Evolutionary conservation across 1,140 invertebrate genomes (phyloP).

Genomic region (Pomacea maculata): DNA sequence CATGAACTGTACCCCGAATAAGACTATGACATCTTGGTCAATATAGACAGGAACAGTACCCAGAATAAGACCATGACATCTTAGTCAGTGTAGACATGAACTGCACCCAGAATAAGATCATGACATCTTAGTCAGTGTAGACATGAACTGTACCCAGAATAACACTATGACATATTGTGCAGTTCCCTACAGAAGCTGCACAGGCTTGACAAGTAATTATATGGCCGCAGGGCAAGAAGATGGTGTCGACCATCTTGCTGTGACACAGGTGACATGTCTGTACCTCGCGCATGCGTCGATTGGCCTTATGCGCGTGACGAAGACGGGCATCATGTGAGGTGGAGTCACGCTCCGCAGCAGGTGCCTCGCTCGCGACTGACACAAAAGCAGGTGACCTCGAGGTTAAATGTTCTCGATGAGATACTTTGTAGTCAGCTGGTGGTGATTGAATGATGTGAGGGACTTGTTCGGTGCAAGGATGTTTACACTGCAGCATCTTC

Average conservation of each 20-base stretch:
- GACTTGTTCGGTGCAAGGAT: no score
- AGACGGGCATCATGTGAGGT: no score
- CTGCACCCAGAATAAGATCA: conserved; percentile 17
- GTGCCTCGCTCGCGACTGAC: no score
- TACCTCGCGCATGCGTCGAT: conserved; percentile 6
- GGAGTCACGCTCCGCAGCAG: no score
- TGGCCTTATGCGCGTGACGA: neutral
- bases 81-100: conserved; percentile 15
- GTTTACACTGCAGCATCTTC: no score
- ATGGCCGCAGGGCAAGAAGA: conserved; percentile 33
- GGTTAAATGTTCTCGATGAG: no score
- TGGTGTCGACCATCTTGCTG: conserved; percentile 1
- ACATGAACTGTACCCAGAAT: conserved; percentile 26
- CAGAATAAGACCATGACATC: conserved; percentile 17
- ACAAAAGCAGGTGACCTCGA: no score
- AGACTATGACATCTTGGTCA: no score
- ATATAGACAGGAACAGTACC: conserved; percentile 18
- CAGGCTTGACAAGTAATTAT: conserved; percentile 26
- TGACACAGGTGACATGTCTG: conserved; percentile 13
- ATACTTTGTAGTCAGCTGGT: no score
- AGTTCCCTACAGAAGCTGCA: conserved; percentile 11
- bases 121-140: conserved; percentile 17
- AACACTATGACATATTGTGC: conserved; percentile 14
- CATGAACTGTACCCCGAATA: no score
- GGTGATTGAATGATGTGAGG: no score